These are phyloP conservation scores for Cabera pusaria DNA, from an alignment of 2,888 invertebrate species.

Conservation along the genomic window DNA sequence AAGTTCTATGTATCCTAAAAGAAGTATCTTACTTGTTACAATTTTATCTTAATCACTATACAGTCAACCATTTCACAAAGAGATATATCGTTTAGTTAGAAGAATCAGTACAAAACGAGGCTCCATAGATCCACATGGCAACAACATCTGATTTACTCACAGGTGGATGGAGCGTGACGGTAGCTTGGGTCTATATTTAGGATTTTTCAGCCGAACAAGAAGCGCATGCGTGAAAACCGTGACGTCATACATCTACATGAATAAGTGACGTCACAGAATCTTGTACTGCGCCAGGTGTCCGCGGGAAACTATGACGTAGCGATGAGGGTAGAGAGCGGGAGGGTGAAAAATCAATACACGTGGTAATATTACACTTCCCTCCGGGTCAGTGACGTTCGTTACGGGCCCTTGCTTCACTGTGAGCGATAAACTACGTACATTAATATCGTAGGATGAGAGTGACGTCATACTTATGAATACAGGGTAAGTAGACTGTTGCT, in stretches of 20 bases:
- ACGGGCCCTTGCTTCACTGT: conserved; percentile 36
- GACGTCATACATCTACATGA: conserved; percentile 59
- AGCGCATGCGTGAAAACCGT: conserved; percentile 62
- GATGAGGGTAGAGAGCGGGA: conserved; percentile 37
- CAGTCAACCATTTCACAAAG: too few relatives aligned
- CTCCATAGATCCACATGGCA: not conserved
- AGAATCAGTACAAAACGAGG: too few relatives aligned
- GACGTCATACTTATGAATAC: conserved; percentile 12
- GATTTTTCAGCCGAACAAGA: conserved; percentile 22
- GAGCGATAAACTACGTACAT: conserved; percentile 9
- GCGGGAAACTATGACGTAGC: conserved; percentile 64
- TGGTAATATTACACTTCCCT: conserved; percentile 50
- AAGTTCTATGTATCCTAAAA: too few relatives aligned
- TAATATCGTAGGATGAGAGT: conserved; percentile 6
- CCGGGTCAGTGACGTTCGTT: conserved; percentile 65
- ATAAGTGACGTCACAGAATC: conserved; percentile 61
- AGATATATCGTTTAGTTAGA: too few relatives aligned
- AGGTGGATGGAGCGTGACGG: conserved; percentile 20
- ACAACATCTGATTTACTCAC: conserved; percentile 11
- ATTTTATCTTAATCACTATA: too few relatives aligned
- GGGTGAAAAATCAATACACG: conserved; percentile 53
- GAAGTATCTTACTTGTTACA: too few relatives aligned
- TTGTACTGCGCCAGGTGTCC: conserved; percentile 33
- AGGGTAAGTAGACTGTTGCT: conserved; percentile 1
- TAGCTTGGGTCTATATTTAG: conserved; percentile 28